Evolutionary conservation across 1,140 invertebrate genomes (phyloP).

Genomic region (Paraescarpia echinospica): DNA sequence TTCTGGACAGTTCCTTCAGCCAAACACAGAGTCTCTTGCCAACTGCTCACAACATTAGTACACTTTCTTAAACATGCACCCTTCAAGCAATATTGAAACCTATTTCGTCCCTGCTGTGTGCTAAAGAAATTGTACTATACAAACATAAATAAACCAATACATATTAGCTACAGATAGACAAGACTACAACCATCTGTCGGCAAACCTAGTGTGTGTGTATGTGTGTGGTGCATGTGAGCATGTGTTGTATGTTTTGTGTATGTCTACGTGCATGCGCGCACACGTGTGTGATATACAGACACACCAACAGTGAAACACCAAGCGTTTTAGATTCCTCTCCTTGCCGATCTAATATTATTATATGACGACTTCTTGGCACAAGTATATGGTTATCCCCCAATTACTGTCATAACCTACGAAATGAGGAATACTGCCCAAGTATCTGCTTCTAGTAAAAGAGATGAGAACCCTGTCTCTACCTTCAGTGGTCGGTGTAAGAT

Average conservation of each 20-base stretch:
- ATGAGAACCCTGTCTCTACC: background rate
- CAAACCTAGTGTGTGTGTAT: background rate
- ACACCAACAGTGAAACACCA: background rate
- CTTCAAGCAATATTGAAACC: too few relatives aligned
- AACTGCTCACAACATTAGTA: too few relatives aligned
- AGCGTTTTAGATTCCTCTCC: background rate
- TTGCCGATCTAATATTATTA: background rate
- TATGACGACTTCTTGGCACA: background rate
- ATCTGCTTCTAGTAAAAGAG: background rate
- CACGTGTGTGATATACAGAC: background rate
- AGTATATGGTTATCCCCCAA: background rate
- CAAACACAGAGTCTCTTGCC: background rate
- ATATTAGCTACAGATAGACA: too few relatives aligned
- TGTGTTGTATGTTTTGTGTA: background rate
- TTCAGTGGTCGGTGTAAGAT: background rate
- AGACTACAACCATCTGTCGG: too few relatives aligned
- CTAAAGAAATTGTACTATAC: background rate
- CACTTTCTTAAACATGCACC: too few relatives aligned
- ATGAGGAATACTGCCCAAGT: background rate
- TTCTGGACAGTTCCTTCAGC: background rate
- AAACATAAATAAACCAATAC: background rate
- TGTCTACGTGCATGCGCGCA: background rate
- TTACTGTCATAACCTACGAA: background rate
- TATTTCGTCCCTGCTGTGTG: background rate
- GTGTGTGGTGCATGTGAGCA: background rate